Conservation (phyloP, 2,888 invertebrate species). For the Monoplex corrugatus region DNA sequence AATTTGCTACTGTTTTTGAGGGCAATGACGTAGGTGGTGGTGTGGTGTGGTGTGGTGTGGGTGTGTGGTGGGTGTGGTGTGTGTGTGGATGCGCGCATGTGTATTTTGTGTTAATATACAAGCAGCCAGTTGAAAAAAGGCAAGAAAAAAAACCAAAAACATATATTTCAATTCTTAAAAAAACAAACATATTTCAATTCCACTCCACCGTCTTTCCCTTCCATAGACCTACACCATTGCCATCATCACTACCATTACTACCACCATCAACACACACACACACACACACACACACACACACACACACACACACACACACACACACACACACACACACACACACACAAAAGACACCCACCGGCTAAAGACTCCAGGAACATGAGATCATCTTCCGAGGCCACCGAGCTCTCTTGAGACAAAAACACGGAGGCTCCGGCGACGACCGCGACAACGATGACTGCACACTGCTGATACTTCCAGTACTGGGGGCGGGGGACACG, state of each 20-base stretch:
- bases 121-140: neutral
- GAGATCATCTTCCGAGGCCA: neutral
- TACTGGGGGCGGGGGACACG: slow-evolving; percentile 51
- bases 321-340: neutral
- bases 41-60: too few relatives aligned
- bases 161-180: too few relatives aligned
- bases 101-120: neutral
- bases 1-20: too few relatives aligned
- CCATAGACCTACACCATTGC: too few relatives aligned
- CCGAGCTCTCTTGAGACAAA: neutral
- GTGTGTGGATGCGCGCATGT: neutral
- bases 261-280: neutral
- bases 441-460: slow-evolving; percentile 23
- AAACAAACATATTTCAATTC: too few relatives aligned
- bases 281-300: neutral
- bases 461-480: slow-evolving; percentile 45
- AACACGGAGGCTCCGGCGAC: slow-evolving; percentile 44
- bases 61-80: neutral
- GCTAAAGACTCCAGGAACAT: neutral
- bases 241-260: neutral
- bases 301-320: slow-evolving; percentile 23
- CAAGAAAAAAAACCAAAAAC: neutral
- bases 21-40: too few relatives aligned
- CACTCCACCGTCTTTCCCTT: too few relatives aligned
- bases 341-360: neutral